phyloP scores from a whole-genome alignment of 2,797 vertebrate genomes.

The Karalla daura region DNA sequence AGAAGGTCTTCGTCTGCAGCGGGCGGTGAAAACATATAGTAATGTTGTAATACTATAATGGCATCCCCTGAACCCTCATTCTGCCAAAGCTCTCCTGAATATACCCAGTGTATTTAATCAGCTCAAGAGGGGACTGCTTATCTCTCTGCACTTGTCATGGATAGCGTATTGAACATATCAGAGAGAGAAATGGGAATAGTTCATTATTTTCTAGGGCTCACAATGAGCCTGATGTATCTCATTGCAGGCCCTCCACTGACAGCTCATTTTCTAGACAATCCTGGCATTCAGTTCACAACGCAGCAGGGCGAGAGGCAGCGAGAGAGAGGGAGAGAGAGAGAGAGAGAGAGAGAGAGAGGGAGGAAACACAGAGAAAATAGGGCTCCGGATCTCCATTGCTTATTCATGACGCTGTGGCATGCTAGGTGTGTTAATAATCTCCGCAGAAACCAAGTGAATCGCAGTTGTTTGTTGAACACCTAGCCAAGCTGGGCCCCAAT shows the following conservation, averaged over 20 bases:
- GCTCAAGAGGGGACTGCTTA: slow-evolving; percentile 81
- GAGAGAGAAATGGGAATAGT: slow-evolving; percentile 79
- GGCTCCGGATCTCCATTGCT: slow-evolving; percentile 80
- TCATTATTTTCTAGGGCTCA: slow-evolving; percentile 85
- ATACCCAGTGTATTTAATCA: slow-evolving; percentile 80
- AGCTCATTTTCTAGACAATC: slow-evolving; percentile 87
- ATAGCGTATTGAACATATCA: slow-evolving; percentile 83
- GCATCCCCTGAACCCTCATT: slow-evolving; percentile 61
- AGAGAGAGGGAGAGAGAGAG: slow-evolving; percentile 10
- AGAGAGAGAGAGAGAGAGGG: slow-evolving; percentile 45
- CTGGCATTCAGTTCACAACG: slow-evolving; percentile 77
- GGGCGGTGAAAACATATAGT: slow-evolving; percentile 56
- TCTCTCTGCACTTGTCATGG: slow-evolving; percentile 83
- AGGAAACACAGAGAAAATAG: slow-evolving; percentile 73
- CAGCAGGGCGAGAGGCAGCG: slow-evolving; percentile 49
- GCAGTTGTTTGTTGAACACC: slow-evolving; percentile 84
- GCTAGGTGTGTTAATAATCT: slow-evolving; percentile 87
- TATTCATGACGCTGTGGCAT: slow-evolving; percentile 83
- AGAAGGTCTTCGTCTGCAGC: slow-evolving; percentile 42
- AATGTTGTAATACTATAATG: slow-evolving; percentile 57
- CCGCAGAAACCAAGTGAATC: slow-evolving; percentile 81
- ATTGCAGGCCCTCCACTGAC: slow-evolving; percentile 80
- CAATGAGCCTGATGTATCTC: slow-evolving; percentile 85
- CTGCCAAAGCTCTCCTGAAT: slow-evolving; percentile 70
- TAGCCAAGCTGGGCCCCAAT: slow-evolving; percentile 73